Conservation (phyloP, 2,113 vertebrate species). For the Kryptolebias marmoratus region DNA sequence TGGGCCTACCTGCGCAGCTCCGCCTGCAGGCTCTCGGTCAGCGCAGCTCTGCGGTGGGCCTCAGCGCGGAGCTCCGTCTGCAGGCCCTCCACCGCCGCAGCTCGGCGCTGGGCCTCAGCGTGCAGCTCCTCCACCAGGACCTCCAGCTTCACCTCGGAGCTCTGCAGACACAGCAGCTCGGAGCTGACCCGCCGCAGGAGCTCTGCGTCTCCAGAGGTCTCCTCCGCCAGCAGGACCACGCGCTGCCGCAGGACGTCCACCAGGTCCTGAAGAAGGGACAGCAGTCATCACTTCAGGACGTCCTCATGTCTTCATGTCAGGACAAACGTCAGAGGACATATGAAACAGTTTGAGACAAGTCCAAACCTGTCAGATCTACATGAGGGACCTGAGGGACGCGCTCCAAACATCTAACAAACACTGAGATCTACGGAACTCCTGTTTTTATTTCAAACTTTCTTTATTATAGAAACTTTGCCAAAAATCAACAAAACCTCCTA, state of each 20-base stretch:
- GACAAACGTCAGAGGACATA: background rate
- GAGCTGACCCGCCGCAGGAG: constrained; percentile 67
- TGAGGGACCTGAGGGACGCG: constrained; percentile 3
- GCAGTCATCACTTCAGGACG: background rate
- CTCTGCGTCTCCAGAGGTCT: constrained; percentile 52
- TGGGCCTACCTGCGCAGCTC: constrained; percentile 64
- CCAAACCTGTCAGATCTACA: constrained; percentile 20
- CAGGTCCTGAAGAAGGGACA: constrained; percentile 47
- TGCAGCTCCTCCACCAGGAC: constrained; percentile 78
- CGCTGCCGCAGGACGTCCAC: constrained; percentile 64
- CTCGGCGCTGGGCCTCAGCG: constrained; percentile 56
- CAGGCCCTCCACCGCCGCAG: constrained; percentile 48
- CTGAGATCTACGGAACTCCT: background rate
- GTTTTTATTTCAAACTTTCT: background rate
- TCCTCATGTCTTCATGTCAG: background rate
- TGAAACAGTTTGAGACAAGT: constrained; percentile 28
- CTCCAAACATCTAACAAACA: constrained; percentile 15
- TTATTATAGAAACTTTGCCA: no score
- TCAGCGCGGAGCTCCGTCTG: constrained; percentile 60
- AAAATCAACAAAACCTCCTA: no score
- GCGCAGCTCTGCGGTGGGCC: constrained; percentile 52
- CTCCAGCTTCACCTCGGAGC: constrained; percentile 72
- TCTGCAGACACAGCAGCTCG: constrained; percentile 76
- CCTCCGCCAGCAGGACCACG: constrained; percentile 48
- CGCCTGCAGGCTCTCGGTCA: constrained; percentile 51